phyloP scores from a whole-genome alignment of 1,140 invertebrate species.

The Drosophila eugracilis region DNA sequence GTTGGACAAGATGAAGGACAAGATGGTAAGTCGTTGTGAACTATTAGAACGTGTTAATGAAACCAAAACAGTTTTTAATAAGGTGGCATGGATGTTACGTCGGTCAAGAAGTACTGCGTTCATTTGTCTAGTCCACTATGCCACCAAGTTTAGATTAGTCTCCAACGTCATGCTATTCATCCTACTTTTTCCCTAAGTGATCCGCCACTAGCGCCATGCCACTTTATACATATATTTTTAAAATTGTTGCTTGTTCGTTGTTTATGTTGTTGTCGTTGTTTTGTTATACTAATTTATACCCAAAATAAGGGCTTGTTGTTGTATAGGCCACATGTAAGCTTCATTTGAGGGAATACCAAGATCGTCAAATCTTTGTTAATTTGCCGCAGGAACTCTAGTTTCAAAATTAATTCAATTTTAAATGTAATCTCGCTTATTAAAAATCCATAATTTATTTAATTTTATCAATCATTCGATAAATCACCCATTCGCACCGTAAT shows the following conservation, averaged over 20 bases:
- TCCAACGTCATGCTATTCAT: not conserved
- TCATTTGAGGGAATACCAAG: too few relatives aligned
- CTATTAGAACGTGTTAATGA: not conserved
- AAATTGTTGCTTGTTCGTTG: not conserved
- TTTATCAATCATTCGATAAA: too few relatives aligned
- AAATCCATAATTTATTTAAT: too few relatives aligned
- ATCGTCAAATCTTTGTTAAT: too few relatives aligned
- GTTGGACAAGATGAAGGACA: slow-evolving; percentile 88
- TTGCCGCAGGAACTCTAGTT: too few relatives aligned
- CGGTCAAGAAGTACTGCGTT: not conserved
- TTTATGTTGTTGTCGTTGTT: slow-evolving; percentile 11
- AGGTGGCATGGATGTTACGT: slow-evolving; percentile 3
- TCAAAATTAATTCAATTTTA: too few relatives aligned
- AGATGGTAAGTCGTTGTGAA: slow-evolving; percentile 87
- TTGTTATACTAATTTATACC: slow-evolving; percentile 8
- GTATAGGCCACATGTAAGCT: too few relatives aligned
- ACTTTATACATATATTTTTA: not conserved
- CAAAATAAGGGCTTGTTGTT: slow-evolving; percentile 4
- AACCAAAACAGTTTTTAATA: not conserved
- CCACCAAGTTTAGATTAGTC: slow-evolving; percentile 3
- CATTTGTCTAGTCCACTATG: not conserved
- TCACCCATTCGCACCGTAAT: too few relatives aligned
- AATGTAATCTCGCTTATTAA: too few relatives aligned
- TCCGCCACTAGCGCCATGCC: not conserved
- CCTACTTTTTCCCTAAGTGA: not conserved